These are phyloP conservation scores for Plotosus lineatus DNA, from an alignment of 2,113 vertebrate species.

Conservation along the genomic window DNA sequence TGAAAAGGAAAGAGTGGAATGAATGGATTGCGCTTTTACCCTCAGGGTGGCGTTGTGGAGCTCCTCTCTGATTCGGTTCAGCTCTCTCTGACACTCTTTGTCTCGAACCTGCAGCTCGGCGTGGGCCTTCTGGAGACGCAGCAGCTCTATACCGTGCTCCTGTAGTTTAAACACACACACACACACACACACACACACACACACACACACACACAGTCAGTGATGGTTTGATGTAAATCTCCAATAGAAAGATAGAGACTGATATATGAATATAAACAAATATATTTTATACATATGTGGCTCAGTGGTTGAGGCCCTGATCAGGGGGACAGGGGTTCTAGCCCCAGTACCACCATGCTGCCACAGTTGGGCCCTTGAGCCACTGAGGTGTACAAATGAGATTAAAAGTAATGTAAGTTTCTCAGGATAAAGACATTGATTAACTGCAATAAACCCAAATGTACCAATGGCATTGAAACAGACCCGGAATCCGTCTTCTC, in stretches of 20 bases:
- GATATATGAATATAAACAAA: background rate
- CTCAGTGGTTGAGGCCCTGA: too few relatives aligned
- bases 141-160: conserved; percentile 27
- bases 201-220: background rate
- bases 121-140: conserved; percentile 24
- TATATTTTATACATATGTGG: too few relatives aligned
- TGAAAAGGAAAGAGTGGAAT: conserved; percentile 17
- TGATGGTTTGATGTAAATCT: background rate
- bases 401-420: too few relatives aligned
- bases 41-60: conserved; percentile 50
- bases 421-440: too few relatives aligned
- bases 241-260: background rate
- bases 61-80: conserved; percentile 4
- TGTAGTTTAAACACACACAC: conserved; percentile 29
- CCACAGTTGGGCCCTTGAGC: too few relatives aligned
- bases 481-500: background rate
- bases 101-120: conserved; percentile 29
- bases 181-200: conserved; percentile 20
- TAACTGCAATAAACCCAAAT: too few relatives aligned
- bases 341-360: too few relatives aligned
- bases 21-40: conserved; percentile 50
- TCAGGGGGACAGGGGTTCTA: too few relatives aligned
- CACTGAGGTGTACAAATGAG: too few relatives aligned
- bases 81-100: conserved; percentile 33
- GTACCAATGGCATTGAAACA: background rate